These are phyloP conservation scores for Listronotus oregonensis DNA, from an alignment of 1,140 invertebrate genomes.

Conservation along the genomic window DNA sequence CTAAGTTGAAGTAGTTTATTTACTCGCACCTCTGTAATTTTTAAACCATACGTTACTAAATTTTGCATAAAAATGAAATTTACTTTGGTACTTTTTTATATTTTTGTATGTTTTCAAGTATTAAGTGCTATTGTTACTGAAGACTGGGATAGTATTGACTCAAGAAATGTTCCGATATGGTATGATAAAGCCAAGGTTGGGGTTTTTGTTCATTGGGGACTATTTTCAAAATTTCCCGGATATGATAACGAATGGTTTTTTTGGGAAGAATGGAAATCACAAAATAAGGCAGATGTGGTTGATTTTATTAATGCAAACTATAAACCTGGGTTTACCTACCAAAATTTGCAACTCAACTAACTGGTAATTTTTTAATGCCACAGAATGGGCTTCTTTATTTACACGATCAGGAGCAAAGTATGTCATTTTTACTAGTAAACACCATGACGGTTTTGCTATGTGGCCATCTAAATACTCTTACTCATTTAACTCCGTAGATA, in stretches of 20 bases:
- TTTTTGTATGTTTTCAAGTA: neutral
- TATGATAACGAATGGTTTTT: constrained; percentile 87
- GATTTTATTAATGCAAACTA: constrained; percentile 79
- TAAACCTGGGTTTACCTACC: constrained; percentile 79
- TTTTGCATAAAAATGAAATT: constrained; percentile 1
- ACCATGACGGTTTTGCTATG: constrained; percentile 22
- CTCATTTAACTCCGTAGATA: constrained; percentile 24
- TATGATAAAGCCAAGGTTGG: constrained; percentile 90
- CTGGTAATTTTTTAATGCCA: constrained; percentile 80
- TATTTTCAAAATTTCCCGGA: constrained; percentile 87
- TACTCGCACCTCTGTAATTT: no score
- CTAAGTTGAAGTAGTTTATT: no score
- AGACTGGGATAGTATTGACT: constrained; percentile 82
- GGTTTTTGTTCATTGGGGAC: constrained; percentile 93
- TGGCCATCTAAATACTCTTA: constrained; percentile 28
- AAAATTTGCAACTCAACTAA: constrained; percentile 82
- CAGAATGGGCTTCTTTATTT: constrained; percentile 77
- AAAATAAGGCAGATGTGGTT: constrained; percentile 50
- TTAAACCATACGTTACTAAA: neutral
- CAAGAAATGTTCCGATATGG: constrained; percentile 81
- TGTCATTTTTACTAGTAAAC: constrained; percentile 36
- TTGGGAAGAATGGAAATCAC: constrained; percentile 74
- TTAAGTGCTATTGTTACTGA: constrained; percentile 1
- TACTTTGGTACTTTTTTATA: neutral
- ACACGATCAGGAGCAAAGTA: constrained; percentile 77